phyloP scores from a whole-genome alignment of 2,797 vertebrate genomes.

The Aplochiton taeniatus region DNA sequence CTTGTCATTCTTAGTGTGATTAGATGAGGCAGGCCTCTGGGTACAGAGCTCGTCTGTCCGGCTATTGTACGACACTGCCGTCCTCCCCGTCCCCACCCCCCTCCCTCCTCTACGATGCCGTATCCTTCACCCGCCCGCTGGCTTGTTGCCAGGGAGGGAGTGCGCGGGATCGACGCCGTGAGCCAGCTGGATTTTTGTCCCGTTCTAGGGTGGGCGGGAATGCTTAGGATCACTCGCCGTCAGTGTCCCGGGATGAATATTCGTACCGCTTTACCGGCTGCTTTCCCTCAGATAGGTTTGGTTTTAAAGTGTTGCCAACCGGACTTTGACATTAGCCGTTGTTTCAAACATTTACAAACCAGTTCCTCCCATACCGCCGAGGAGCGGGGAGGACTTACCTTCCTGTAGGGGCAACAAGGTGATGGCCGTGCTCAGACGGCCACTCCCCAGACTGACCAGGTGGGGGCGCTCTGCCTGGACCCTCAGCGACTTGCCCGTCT shows the following conservation, averaged over 20 bases:
- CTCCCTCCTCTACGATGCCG: background rate
- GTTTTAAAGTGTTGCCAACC: background rate
- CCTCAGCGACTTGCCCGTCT: slow-evolving; percentile 90
- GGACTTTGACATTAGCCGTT: slow-evolving; percentile 12
- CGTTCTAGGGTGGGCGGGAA: background rate
- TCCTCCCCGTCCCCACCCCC: slow-evolving; percentile 12
- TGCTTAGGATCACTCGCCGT: background rate
- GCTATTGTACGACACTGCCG: slow-evolving; percentile 19
- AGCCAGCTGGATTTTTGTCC: background rate
- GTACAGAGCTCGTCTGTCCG: slow-evolving; percentile 18
- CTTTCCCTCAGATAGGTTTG: too few relatives aligned
- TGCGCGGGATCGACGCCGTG: background rate
- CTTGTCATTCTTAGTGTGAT: slow-evolving; percentile 52
- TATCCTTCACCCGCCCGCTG: slow-evolving; percentile 5
- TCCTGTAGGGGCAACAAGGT: slow-evolving; percentile 91
- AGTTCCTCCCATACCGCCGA: background rate
- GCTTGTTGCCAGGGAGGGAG: slow-evolving; percentile 5
- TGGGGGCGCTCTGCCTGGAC: slow-evolving; percentile 95
- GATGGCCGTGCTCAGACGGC: slow-evolving; percentile 92
- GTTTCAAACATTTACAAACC: background rate
- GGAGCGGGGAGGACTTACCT: slow-evolving; percentile 71
- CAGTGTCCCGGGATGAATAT: background rate
- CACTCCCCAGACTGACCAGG: slow-evolving; percentile 95
- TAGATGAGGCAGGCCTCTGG: slow-evolving; percentile 32
- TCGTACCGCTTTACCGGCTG: too few relatives aligned